A percentile compares a stretch with the other conserved stretches of the same genome.
phyloP scores from a whole-genome alignment of 2,888 invertebrate species.

The Leptinotarsa rubiginosa region DNA sequence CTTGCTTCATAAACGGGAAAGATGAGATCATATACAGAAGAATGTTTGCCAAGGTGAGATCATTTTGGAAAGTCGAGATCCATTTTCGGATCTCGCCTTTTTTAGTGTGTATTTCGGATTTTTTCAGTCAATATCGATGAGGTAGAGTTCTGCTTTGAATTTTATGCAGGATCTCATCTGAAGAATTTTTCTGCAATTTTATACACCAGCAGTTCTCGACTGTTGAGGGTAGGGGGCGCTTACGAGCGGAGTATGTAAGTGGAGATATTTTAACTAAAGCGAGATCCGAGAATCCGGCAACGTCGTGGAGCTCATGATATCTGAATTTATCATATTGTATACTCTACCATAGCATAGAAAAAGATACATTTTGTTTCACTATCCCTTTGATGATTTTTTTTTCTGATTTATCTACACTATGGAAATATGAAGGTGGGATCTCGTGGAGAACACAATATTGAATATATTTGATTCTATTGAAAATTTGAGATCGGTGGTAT shows the following conservation, averaged over 20 bases:
- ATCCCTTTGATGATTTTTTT: not conserved
- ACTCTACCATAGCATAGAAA: constrained; percentile 9
- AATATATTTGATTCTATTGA: constrained; percentile 5
- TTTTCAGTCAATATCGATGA: not conserved
- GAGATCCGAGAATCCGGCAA: constrained; percentile 12
- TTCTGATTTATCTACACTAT: constrained; percentile 3
- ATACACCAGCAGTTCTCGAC: constrained; percentile 11
- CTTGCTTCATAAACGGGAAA: constrained; percentile 7
- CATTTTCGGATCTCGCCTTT: constrained; percentile 13
- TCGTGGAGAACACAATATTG: constrained; percentile 6
- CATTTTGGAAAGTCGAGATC: constrained; percentile 14
- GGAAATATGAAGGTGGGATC: constrained; percentile 12
- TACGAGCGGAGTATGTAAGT: constrained; percentile 7
- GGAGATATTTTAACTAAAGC: constrained; percentile 6
- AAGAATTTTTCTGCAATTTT: constrained; percentile 6
- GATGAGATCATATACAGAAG: constrained; percentile 4
- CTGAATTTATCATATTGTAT: constrained; percentile 10
- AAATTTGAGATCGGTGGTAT: constrained; percentile 12
- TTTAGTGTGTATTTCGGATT: constrained; percentile 4
- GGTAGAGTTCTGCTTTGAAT: constrained; percentile 4
- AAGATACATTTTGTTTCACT: constrained; percentile 10
- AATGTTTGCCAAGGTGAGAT: constrained; percentile 12
- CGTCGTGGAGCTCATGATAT: constrained; percentile 14
- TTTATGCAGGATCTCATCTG: constrained; percentile 9
- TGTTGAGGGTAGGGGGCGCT: constrained; percentile 10